These are phyloP conservation scores for Calameuta filiformis DNA, from an alignment of 2,888 invertebrate genomes.

Conservation along the genomic window DNA sequence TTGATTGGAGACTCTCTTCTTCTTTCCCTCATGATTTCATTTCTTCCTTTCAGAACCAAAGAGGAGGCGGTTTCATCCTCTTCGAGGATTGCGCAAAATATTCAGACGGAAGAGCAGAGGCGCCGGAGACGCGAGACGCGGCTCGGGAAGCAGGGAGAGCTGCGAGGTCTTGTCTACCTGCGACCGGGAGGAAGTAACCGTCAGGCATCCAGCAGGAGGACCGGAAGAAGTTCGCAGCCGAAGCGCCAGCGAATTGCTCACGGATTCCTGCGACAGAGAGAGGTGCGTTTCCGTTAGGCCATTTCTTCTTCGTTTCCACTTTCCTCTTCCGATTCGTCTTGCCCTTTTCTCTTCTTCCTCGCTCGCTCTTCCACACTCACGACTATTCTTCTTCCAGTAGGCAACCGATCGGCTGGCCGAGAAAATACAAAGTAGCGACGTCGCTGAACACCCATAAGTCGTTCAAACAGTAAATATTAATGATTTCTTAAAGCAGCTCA, in stretches of 20 bases:
- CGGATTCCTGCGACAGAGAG: slow-evolving; percentile 65
- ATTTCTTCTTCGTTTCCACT: not conserved
- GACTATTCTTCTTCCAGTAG: slow-evolving; percentile 27
- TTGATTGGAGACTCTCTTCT: not conserved
- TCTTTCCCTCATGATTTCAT: not conserved
- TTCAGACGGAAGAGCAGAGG: slow-evolving; percentile 73
- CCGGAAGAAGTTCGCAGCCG: slow-evolving; percentile 68
- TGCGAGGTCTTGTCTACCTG: slow-evolving; percentile 51
- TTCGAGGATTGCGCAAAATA: slow-evolving; percentile 77
- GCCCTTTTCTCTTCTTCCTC: not conserved
- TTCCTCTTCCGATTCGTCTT: not conserved
- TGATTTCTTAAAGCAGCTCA: not conserved
- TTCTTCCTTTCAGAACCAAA: slow-evolving; percentile 64
- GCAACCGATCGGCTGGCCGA: slow-evolving; percentile 30
- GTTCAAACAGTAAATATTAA: slow-evolving; percentile 46
- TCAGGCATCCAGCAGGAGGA: slow-evolving; percentile 66
- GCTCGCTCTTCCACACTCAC: not conserved
- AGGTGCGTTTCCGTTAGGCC: slow-evolving; percentile 35
- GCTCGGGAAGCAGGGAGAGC: slow-evolving; percentile 37
- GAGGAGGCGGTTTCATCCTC: slow-evolving; percentile 73
- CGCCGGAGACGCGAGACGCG: slow-evolving; percentile 60
- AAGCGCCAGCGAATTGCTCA: slow-evolving; percentile 76
- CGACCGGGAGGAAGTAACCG: slow-evolving; percentile 65
- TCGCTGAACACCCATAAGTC: slow-evolving; percentile 35
- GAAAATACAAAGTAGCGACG: slow-evolving; percentile 37